Evolutionary conservation across 2,888 invertebrate genomes (phyloP).

Genomic region (Oligia latruncula): DNA sequence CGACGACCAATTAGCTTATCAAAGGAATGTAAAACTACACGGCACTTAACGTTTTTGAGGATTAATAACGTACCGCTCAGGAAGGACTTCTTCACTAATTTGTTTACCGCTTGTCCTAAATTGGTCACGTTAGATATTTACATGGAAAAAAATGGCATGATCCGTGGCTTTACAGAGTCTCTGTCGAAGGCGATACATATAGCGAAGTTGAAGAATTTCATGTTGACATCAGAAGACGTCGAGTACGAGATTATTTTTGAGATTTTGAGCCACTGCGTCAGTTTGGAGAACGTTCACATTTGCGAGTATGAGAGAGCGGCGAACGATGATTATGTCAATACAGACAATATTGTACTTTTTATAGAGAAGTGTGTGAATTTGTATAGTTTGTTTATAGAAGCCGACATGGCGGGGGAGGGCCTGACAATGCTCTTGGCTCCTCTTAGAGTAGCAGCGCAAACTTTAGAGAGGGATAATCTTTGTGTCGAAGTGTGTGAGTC

Average conservation of each 20-base stretch:
- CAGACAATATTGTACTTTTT: slow-evolving; percentile 56
- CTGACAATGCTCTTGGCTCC: slow-evolving; percentile 69
- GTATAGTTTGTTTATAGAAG: slow-evolving; percentile 75
- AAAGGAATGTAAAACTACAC: slow-evolving; percentile 57
- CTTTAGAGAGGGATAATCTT: slow-evolving; percentile 65
- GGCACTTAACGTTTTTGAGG: slow-evolving; percentile 69
- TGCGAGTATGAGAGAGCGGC: slow-evolving; percentile 71
- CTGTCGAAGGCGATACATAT: slow-evolving; percentile 66
- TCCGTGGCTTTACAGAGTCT: slow-evolving; percentile 60
- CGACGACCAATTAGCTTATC: slow-evolving; percentile 65
- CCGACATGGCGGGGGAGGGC: slow-evolving; percentile 68
- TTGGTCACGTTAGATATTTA: slow-evolving; percentile 72
- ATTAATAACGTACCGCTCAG: slow-evolving; percentile 70
- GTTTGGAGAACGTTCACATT: slow-evolving; percentile 74
- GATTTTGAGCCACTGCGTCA: slow-evolving; percentile 66
- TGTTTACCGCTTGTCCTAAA: slow-evolving; percentile 68
- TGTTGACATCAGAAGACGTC: slow-evolving; percentile 71
- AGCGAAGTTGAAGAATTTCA: slow-evolving; percentile 71
- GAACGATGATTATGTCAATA: slow-evolving; percentile 40
- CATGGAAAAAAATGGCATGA: slow-evolving; percentile 65
- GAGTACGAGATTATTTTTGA: slow-evolving; percentile 71
- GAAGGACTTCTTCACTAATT: slow-evolving; percentile 67
- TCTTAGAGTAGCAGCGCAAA: slow-evolving; percentile 65
- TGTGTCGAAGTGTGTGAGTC: slow-evolving; percentile 71
- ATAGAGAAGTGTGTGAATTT: slow-evolving; percentile 68